phyloP scores from a whole-genome alignment of 1,140 invertebrate species.

The Aphaenogaster ashmeadi region DNA sequence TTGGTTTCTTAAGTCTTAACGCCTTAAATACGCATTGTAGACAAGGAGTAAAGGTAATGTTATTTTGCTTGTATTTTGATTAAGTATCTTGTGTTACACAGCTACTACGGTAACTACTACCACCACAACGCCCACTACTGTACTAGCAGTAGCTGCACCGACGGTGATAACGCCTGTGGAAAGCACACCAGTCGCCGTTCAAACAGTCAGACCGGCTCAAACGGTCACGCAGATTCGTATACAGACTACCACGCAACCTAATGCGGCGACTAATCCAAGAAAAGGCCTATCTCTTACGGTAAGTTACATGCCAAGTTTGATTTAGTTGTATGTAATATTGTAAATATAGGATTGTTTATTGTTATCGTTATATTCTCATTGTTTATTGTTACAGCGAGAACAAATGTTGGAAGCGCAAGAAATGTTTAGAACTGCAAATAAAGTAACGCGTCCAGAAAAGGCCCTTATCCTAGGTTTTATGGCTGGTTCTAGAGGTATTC shows the following conservation, averaged over 20 bases:
- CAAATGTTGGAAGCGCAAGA: conserved; percentile 99
- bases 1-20: too few relatives aligned
- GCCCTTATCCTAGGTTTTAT: conserved; percentile 99
- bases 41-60: background rate
- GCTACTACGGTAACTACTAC: conserved; percentile 78
- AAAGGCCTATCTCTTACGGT: conserved; percentile 94
- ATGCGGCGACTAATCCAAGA: conserved; percentile 88
- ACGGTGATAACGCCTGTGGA: conserved; percentile 82
- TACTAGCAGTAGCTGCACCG: conserved; percentile 76
- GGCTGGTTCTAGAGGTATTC: conserved; percentile 96
- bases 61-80: conserved; percentile 31
- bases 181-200: conserved; percentile 81
- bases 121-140: conserved; percentile 79
- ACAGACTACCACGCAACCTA: conserved; percentile 86
- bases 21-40: too few relatives aligned
- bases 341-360: background rate
- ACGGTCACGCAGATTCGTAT: conserved; percentile 88
- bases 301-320: conserved; percentile 74
- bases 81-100: conserved; percentile 65
- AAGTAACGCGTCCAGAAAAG: conserved; percentile 98
- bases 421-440: conserved; percentile 98
- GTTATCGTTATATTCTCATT: background rate
- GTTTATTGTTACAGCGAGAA: conserved; percentile 90
- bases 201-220: conserved; percentile 86
- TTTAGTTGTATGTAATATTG: conserved; percentile 34